Evolutionary conservation across 2,113 vertebrate species (phyloP).

Genomic region (Alosa alosa): DNA sequence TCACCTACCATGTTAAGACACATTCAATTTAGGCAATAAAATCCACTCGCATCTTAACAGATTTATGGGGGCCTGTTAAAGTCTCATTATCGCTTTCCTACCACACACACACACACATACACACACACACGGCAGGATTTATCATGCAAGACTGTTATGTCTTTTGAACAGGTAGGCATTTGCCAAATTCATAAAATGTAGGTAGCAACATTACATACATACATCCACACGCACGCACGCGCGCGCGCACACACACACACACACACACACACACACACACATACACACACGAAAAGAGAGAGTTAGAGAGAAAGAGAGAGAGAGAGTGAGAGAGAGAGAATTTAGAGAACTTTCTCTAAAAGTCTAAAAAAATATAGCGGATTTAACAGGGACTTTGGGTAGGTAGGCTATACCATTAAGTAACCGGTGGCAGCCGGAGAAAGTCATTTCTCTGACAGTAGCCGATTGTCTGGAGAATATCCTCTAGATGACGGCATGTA

Average conservation of each 20-base stretch:
- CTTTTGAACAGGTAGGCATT: neutral
- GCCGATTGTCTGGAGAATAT: neutral
- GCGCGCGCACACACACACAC: constrained; percentile 16
- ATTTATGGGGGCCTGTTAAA: constrained; percentile 83
- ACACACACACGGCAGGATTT: neutral
- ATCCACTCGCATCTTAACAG: constrained; percentile 59
- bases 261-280: constrained; percentile 12
- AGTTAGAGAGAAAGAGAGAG: neutral
- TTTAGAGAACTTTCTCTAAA: neutral
- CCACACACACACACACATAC: neutral
- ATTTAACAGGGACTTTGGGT: neutral
- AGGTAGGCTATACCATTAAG: neutral
- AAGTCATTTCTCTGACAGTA: neutral
- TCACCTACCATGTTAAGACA: constrained; percentile 58
- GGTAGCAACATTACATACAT: neutral
- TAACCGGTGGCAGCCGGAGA: neutral
- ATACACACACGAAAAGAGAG: neutral
- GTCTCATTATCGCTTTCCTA: constrained; percentile 71
- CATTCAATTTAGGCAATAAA: constrained; percentile 60
- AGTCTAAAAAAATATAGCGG: neutral
- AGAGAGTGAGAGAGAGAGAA: neutral
- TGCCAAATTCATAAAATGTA: neutral
- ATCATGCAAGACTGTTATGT: neutral
- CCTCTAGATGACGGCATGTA: neutral
- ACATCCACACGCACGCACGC: constrained; percentile 2